phyloP scores from a whole-genome alignment of 2,797 vertebrate genomes.

The Eutrigla gurnardus region DNA sequence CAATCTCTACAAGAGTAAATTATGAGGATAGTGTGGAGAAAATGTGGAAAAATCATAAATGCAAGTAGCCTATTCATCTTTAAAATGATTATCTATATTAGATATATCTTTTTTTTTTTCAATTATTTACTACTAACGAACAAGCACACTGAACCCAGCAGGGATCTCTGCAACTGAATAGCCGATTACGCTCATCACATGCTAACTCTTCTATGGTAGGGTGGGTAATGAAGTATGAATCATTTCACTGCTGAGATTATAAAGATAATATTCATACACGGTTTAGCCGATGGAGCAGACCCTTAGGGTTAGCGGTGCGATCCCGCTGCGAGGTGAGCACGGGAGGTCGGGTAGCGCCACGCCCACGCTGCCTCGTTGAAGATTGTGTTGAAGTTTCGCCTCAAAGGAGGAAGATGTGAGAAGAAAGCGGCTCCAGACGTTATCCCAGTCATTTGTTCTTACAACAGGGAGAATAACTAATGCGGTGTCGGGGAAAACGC shows the following conservation, averaged over 20 bases:
- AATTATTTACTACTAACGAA: neutral
- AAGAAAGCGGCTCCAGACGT: slow-evolving; percentile 39
- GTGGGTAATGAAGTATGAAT: slow-evolving; percentile 26
- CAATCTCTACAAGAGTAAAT: too few species aligned
- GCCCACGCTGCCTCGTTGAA: slow-evolving; percentile 29
- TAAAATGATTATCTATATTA: too few species aligned
- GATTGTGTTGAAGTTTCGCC: slow-evolving; percentile 14
- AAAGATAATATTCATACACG: slow-evolving; percentile 14
- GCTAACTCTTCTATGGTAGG: neutral
- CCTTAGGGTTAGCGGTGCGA: slow-evolving; percentile 4
- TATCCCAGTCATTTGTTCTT: slow-evolving; percentile 57
- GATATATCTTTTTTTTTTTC: too few species aligned
- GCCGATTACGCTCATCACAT: neutral
- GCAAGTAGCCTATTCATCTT: too few species aligned
- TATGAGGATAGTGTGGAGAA: too few species aligned
- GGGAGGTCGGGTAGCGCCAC: slow-evolving; percentile 45
- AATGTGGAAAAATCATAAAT: too few species aligned
- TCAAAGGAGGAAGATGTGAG: slow-evolving; percentile 56
- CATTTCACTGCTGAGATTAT: slow-evolving; percentile 11
- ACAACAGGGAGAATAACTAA: slow-evolving; percentile 68
- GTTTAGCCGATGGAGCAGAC: slow-evolving; percentile 30
- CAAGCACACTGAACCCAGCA: neutral
- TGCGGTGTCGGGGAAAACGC: slow-evolving; percentile 63
- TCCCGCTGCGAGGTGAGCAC: slow-evolving; percentile 35
- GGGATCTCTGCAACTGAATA: slow-evolving; percentile 7